Evolutionary conservation across 2,797 vertebrate genomes (phyloP).

Genomic region (Masticophis lateralis): DNA sequence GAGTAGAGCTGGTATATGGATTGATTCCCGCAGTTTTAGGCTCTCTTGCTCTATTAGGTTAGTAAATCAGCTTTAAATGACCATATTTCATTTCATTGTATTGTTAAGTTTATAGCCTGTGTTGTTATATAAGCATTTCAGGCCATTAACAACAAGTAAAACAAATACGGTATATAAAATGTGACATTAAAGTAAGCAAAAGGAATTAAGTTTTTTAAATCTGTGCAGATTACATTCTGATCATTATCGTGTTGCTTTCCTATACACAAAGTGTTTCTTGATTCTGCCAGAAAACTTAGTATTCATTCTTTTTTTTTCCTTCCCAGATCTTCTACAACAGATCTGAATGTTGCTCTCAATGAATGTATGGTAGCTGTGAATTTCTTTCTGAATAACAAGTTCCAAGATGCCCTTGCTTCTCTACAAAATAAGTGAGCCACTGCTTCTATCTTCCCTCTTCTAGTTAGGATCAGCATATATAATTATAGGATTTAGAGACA

Average conservation of each 20-base stretch:
- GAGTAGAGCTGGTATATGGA: rapidly evolving
- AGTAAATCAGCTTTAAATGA: neutral
- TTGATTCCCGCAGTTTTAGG: neutral
- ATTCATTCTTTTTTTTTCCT: constrained; percentile 48
- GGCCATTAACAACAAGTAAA: neutral
- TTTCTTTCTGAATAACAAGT: constrained; percentile 92
- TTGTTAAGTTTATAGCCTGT: neutral
- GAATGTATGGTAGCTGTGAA: constrained; percentile 94
- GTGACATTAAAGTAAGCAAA: neutral
- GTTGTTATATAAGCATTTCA: neutral
- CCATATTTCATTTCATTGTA: neutral
- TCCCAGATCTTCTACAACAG: constrained; percentile 79
- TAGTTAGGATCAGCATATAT: neutral
- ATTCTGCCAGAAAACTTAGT: neutral
- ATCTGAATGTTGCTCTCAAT: constrained; percentile 84
- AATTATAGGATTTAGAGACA: neutral
- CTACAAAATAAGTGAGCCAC: constrained; percentile 84
- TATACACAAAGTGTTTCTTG: neutral
- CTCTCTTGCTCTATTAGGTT: neutral
- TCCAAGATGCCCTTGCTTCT: constrained; percentile 86
- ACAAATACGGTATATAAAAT: neutral
- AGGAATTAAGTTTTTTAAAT: neutral
- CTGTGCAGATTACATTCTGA: neutral
- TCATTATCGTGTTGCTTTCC: neutral
- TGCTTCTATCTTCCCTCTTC: constrained; percentile 1